A percentile compares a stretch with the other conserved stretches of the same genome.
Conservation (phyloP, 2,113 vertebrate species). For the Tupaia tana region DNA sequence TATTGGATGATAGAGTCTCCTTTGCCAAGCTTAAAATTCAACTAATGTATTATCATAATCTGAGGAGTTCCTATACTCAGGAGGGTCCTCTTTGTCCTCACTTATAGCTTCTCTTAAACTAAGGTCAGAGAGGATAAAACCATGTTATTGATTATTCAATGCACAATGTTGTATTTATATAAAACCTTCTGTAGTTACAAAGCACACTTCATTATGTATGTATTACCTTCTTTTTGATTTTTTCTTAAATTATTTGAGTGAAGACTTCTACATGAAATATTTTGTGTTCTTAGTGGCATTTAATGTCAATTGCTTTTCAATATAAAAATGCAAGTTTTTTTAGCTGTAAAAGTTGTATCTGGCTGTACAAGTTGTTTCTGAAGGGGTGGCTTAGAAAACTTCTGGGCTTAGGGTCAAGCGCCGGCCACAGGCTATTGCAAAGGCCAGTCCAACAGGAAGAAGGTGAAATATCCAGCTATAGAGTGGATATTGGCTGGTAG, state of each 20-base stretch:
- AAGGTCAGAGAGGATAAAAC: neutral
- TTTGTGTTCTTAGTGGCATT: neutral
- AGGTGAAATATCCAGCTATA: neutral
- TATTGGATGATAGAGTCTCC: no score
- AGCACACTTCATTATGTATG: no score
- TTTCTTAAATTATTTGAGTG: no score
- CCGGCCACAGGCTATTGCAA: neutral
- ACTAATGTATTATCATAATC: no score
- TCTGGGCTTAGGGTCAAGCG: neutral
- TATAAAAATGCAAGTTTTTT: slow-evolving; percentile 21
- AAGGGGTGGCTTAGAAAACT: neutral
- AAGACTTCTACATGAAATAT: neutral
- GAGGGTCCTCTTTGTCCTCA: neutral
- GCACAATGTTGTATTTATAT: neutral
- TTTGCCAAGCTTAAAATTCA: no score
- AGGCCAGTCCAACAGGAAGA: neutral
- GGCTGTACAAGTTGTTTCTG: neutral
- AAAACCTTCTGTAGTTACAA: no score
- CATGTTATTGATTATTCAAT: neutral
- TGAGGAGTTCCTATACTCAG: no score
- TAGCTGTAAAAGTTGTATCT: neutral
- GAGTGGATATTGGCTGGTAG: neutral
- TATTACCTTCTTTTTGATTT: no score
- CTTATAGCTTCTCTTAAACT: neutral
- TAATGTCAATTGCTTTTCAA: neutral